Base-by-base conservation (phyloP, 2,888 invertebrate species). In the Meteorus colon region DNA sequence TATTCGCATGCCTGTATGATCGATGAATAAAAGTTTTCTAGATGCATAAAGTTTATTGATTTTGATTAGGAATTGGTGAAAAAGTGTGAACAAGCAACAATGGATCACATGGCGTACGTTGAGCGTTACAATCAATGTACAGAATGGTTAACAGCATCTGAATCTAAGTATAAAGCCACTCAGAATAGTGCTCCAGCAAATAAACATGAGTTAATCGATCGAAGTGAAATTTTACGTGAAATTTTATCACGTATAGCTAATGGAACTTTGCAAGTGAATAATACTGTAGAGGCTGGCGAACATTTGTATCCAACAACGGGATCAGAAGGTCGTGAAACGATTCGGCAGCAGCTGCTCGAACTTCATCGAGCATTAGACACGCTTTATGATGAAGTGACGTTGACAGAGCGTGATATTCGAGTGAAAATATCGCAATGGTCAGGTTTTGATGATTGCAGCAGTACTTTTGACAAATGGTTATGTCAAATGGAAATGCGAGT, bases 61-160 rank as follows among this genome's bases (percentile, higher is more conserved):
- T 78, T 66, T 76, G 75, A 80, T 5, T 77, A 92, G 92, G 97
- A 97, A 90, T 93, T 97, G 41, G 93, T 97, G 0, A 97, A 97
- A 89, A 97, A 97, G 90, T 97, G 97, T 85, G 97, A 97, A 84
- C 96, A 97, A 90, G 95, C 96, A 6, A 94, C 96, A 0, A 92
- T 92, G 73, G 96, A 97, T 85, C 97, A 97, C 82, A 93, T 93
- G 78, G 91, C 92, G 0, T 97, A 95, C 86, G 93, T 94, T 84
- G 95, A 95, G 0, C 96, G 96, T 83, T 96, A 96, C 85, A 94
- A 95, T 74, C 95, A 96, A 85, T 96, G 96, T 83, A 92, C 93
- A 0, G 94, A 96, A 82, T 96, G 96, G 95, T 91, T 97, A 37
- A 92, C 94, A 74, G 91, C 93, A 60, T 94, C 96, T 1, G 95